Evolutionary conservation across 92 coral and sea anemone species (phyloP).

Genomic region (Diadumene lineata): DNA sequence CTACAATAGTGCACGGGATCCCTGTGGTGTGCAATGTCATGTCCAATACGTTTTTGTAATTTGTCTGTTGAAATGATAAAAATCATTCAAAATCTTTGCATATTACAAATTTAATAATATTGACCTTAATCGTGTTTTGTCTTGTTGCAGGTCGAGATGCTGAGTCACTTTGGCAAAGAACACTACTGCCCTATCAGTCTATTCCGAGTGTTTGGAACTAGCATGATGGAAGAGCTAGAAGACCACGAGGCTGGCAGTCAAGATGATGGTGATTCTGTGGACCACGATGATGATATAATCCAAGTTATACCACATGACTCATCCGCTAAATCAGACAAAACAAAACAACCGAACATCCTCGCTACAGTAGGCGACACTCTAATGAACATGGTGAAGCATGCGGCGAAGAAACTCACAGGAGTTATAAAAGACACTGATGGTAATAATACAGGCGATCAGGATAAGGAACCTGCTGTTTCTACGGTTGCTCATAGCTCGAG

Average conservation of each 20-base stretch:
- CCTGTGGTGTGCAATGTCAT: too few species aligned
- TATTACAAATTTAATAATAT: background rate
- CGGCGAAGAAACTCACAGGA: slow-evolving; percentile 82
- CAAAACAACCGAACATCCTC: slow-evolving; percentile 53
- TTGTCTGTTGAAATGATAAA: too few species aligned
- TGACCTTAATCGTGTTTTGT: background rate
- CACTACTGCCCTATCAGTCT: slow-evolving; percentile 97
- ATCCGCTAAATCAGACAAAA: slow-evolving; percentile 58
- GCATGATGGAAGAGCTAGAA: slow-evolving; percentile 98
- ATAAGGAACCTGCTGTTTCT: slow-evolving; percentile 6
- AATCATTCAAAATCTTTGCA: too few species aligned
- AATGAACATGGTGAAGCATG: slow-evolving; percentile 75
- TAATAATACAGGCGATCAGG: slow-evolving; percentile 14
- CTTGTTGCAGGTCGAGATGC: slow-evolving; percentile 79
- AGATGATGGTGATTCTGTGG: slow-evolving; percentile 57
- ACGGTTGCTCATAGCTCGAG: slow-evolving; percentile 9
- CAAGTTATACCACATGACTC: slow-evolving; percentile 78
- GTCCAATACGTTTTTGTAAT: too few species aligned
- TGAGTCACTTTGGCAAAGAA: slow-evolving; percentile 94
- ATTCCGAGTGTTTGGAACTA: slow-evolving; percentile 85
- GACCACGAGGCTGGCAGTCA: slow-evolving; percentile 89
- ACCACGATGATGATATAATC: slow-evolving; percentile 56
- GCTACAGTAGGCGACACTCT: slow-evolving; percentile 92
- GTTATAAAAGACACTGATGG: slow-evolving; percentile 29
- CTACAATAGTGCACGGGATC: too few species aligned